phyloP scores from a whole-genome alignment of 2,797 vertebrate species.

The Poecilia picta region DNA sequence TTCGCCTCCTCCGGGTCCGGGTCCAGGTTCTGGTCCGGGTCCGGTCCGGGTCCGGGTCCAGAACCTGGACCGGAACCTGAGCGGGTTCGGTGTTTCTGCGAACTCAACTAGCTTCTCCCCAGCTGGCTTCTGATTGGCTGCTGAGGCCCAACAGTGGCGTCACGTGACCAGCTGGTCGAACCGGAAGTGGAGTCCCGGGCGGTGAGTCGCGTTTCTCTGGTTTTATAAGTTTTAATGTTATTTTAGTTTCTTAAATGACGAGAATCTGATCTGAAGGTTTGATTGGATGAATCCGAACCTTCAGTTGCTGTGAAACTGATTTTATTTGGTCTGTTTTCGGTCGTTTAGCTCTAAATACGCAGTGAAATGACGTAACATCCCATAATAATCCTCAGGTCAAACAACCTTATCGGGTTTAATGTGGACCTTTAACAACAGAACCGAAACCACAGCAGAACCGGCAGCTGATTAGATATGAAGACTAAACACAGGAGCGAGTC shows the following conservation, averaged over 20 bases:
- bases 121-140: conserved; percentile 52
- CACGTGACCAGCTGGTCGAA: conserved; percentile 47
- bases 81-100: not conserved
- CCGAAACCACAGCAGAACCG: not conserved
- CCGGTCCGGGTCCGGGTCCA: too few relatives aligned
- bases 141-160: not conserved
- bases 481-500: not conserved
- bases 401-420: not conserved
- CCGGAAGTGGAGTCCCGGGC: conserved; percentile 41
- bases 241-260: not conserved
- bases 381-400: not conserved
- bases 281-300: fast-evolving
- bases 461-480: conserved; percentile 2
- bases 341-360: not conserved
- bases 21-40: conserved; percentile 86
- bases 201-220: conserved; percentile 44
- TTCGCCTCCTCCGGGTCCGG: conserved; percentile 82
- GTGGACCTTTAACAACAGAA: not conserved
- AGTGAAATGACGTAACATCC: not conserved
- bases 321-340: not conserved
- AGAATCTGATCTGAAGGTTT: fast-evolving
- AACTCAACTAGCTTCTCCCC: not conserved
- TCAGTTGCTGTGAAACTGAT: not conserved
- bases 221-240: not conserved
- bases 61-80: too few relatives aligned